Evolutionary conservation across 1,140 invertebrate genomes (phyloP), one percentile per base, ranked within the genome.

Genomic region (Thalassaphorura encarpata): DNA sequence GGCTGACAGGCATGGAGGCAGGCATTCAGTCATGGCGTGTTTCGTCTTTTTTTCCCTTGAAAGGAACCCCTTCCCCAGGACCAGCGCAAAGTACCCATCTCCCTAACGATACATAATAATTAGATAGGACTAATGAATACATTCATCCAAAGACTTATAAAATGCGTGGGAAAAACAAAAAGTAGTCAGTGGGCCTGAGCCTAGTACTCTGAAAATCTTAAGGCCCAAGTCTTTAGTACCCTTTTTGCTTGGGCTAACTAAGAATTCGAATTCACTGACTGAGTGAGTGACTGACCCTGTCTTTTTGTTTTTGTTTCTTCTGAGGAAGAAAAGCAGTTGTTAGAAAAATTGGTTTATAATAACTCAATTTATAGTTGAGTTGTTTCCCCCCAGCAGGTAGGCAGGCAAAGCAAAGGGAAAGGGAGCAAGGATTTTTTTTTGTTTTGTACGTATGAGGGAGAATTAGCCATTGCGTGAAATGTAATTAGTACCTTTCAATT

Each of bases 401-500:
- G 29, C 21, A 43, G 26, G 40, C 24, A 18, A 48, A 48, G 8
- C 6, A 24, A 48, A 48, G 11, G 46, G 16, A 29, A 48, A 8
- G 46, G 46, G 19, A 48, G n/a, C 11, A 36, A 36, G n/a, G 33
- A 36, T 36, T n/a, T 11, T n/a, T n/a, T n/a, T n/a, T n/a, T n/a
- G n/a, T n/a, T n/a, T n/a, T 11, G 33, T n/a, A 36, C n/a, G 33
- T 11, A 33, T 31, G 41, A 52, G 40, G 46, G 33, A 28, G 59
- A 64, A 64, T 64, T 64, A 64, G 62, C 51, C 58, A 58, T 64
- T 64, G 62, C 62, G 62, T 64, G 62, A 64, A 64, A 61, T 64
- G 58, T 64, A 64, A 64, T 64, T 64, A 64, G 62, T 64, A 64
- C 62, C 62, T 64, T 64, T 64, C 62, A 64, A 64, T 61, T 64